phyloP scores from a whole-genome alignment of 1,140 invertebrate species.

The Pseudomyrmex pallidus region DNA sequence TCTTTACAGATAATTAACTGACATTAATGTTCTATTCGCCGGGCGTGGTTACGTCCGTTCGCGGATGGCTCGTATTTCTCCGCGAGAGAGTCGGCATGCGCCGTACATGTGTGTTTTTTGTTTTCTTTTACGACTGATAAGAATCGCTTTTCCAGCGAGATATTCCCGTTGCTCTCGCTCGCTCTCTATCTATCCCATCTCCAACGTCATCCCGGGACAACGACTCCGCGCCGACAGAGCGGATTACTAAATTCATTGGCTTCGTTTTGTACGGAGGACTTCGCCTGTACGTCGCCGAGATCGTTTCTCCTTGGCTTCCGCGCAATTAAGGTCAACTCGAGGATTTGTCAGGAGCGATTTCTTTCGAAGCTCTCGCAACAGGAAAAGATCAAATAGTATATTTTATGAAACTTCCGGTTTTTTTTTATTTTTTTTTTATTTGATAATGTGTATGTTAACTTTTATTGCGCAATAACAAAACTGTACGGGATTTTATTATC shows the following conservation, averaged over 20 bases:
- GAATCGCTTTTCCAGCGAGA: slow-evolving; percentile 64
- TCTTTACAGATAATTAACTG: slow-evolving; percentile 80
- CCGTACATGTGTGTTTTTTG: slow-evolving; percentile 64
- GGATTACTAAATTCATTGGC: slow-evolving; percentile 47
- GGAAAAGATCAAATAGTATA: slow-evolving; percentile 3
- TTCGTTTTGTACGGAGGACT: slow-evolving; percentile 47
- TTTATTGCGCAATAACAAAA: neutral
- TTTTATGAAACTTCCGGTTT: neutral
- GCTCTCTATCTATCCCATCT: slow-evolving; percentile 1
- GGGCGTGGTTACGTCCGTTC: slow-evolving; percentile 68
- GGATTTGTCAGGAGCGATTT: slow-evolving; percentile 53
- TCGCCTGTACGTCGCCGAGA: slow-evolving; percentile 30
- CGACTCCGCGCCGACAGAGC: slow-evolving; percentile 37
- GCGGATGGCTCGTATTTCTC: slow-evolving; percentile 72
- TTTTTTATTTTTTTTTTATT: neutral
- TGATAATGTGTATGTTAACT: neutral
- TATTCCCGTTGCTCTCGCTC: slow-evolving; percentile 25
- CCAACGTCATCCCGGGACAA: slow-evolving; percentile 6
- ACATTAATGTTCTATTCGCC: slow-evolving; percentile 76
- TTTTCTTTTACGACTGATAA: slow-evolving; percentile 67
- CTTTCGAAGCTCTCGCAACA: slow-evolving; percentile 11
- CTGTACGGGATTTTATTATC: too few species aligned
- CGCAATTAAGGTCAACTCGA: slow-evolving; percentile 70
- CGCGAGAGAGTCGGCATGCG: slow-evolving; percentile 34
- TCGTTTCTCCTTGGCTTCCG: slow-evolving; percentile 47